Evolutionary conservation across 2,797 vertebrate species (phyloP).

Genomic region (Tokudaia tokunoshimensis): DNA sequence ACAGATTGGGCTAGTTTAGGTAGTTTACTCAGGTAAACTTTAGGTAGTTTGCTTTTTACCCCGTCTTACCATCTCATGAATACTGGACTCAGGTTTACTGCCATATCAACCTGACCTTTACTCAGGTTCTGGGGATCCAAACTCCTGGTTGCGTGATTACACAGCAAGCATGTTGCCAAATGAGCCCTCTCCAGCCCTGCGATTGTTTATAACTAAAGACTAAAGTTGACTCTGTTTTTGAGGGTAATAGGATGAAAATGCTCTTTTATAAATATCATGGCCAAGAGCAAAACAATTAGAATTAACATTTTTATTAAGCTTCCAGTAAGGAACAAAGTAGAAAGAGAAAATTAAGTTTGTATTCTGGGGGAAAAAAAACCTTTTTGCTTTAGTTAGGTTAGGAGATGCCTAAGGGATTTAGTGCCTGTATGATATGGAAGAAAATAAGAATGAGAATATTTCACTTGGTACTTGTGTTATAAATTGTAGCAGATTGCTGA

Average conservation of each 20-base stretch:
- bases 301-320: constrained; percentile 71
- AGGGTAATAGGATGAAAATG: constrained; percentile 68
- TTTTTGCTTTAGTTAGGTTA: constrained; percentile 48
- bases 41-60: no score
- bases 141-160: background rate
- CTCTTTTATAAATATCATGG: constrained; percentile 73
- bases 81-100: background rate
- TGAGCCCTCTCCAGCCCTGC: background rate
- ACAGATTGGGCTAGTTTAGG: background rate
- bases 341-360: constrained; percentile 61
- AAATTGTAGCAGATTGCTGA: constrained; percentile 78
- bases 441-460: constrained; percentile 81
- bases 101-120: background rate
- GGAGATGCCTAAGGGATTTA: constrained; percentile 66
- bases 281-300: constrained; percentile 84
- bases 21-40: background rate
- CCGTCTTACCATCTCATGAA: background rate
- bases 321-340: constrained; percentile 61
- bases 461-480: constrained; percentile 67
- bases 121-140: no score
- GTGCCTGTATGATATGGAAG: constrained; percentile 62
- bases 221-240: constrained; percentile 44
- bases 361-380: background rate
- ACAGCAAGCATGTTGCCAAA: background rate
- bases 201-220: constrained; percentile 67